Base-by-base conservation (phyloP, 2,113 vertebrate species). In the Gadus macrocephalus region DNA sequence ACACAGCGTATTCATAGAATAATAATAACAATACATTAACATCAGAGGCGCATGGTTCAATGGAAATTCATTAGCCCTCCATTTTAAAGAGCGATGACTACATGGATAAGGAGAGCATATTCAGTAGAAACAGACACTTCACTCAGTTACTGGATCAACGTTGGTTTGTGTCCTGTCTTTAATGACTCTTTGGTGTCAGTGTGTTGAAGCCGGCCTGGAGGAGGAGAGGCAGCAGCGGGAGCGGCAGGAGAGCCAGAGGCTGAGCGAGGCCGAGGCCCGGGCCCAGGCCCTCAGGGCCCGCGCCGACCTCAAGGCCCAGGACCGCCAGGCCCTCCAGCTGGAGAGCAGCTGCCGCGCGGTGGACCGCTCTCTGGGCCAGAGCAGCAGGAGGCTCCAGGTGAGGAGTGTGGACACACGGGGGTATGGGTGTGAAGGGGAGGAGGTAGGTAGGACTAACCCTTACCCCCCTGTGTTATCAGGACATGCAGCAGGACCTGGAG, bases 401-500 rank as follows among this genome's bases (percentile, higher is more conserved):
- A 91, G 89, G 17, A 5, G 15, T 1, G 16, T 60, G 16, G 17
- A 60, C 19, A n/a, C 6, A 15, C 11, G 20, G 20, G 20, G 20
- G 20, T 20, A 20, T 20, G 20, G 25, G 25, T 25, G 25, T 25
- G 25, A 25, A 25, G 25, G 25, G 25, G 25, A 25, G 25, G 25
- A 2, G 25, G 25, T 25, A 2, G 25, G 25, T 25, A 20, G 20
- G 20, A 20, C 20, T 20, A 2, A 38, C 59, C 64, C 35, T 71
- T 2, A 15, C 53, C 3, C 55, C 49, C 16, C 3, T 70, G 61
- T 16, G 72, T 61, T 76, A 76, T 80, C 20, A 65, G 97, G 95
- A 97, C 81, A 96, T 93, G 89, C 96, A 99, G 49, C 94, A 95
- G 25, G 96, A 99, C 72, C 90, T 99, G 88, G 95, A 99, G 82